Evolutionary conservation across 2,888 invertebrate genomes (phyloP), one percentile per base, ranked within the genome.

Genomic region (Cantharis flavilabris): DNA sequence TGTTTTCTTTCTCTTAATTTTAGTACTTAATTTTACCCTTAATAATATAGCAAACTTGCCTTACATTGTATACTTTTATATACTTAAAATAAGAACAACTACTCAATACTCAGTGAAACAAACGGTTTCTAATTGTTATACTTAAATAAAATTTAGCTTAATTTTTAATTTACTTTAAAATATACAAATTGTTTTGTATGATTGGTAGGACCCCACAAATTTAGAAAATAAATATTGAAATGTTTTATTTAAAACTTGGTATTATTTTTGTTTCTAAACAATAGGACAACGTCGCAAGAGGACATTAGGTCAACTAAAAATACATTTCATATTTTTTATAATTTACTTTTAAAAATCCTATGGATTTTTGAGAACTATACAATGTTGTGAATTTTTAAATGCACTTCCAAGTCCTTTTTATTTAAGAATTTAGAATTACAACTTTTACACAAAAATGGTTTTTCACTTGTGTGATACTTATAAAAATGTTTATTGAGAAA

Each of bases 21-120:
- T 73, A 73, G 69, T 73, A 73, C 73, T 73, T 73, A 73, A 23
- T 33, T 72, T 67, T 73, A 73, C 69, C 62, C 26, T 73, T 73
- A 73, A 26, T 71, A 62, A 71, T 63, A 62, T 64, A 69, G 69
- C 69, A 73, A 73, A 73, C 73, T 69, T 73, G 73, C 73, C 73
- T 73, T 73, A 73, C 18, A 73, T 73, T 73, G 73, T 73, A 69
- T 73, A 73, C 73, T 73, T 73, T 73, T 73, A 73, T 73, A 73
- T 26, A 62, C 49, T n/a, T 62, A 73, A 73, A 67, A 73, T 69
- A 49, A 14, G 26, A 30, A 69, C 30, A 49, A 65, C 30, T 62
- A 65, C 30, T 62, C 14, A 72, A 62, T 33, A 49, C 73, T 33
- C 33, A 33, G 16, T 33, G 18, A 18, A 70, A 28, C 33, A 70